Evolutionary conservation across 1,140 invertebrate species (phyloP), one percentile per base, ranked within the genome.

Genomic region (Trachymyrmex septentrionalis): DNA sequence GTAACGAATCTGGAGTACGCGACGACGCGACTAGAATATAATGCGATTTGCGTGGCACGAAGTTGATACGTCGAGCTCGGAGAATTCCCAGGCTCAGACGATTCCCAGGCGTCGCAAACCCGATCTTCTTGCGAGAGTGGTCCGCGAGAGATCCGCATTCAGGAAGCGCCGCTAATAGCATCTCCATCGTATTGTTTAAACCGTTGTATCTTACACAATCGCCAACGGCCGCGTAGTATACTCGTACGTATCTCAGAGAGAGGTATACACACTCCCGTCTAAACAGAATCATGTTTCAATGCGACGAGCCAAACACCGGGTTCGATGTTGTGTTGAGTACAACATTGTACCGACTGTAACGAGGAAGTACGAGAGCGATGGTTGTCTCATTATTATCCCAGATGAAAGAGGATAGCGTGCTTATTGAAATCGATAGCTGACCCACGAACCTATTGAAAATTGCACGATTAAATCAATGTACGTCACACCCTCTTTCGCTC

Each of bases 391-490:
- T 30, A 44, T 81, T 59, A 59, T 61, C 16, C 24, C 1, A 7
- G 21, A 34, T 24, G 30, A 44, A 34, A 34, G 19, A 61, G 69
- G 67, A 48, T 59, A 27, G 80, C 24, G 69, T 24, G 67, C 66
- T 81, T 75, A 84, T 61, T 57, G 71, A 9, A 61, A 63, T 75
- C 69, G 55, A 84, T 73, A 61, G 38, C 38, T 38, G 53, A 81
- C 55, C n/a, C 30, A 14, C 71, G 61, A 14, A 21, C 44, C n/a
- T 24, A 61, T 73, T 73, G 55, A 59, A 82, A 82, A 82, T 82
- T 61, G 34, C 67, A 10, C 21, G 66, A 48, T 82, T 71, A 72
- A 72, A 82, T 71, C 78, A 72, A 71, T 71, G n/a, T 72, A 59
- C 21, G 50, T 73, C 66, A 30, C 38, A 30, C 10, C 5, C 44